Evolutionary conservation across 2,888 invertebrate genomes (phyloP).

Genomic region (Biston stratarius): DNA sequence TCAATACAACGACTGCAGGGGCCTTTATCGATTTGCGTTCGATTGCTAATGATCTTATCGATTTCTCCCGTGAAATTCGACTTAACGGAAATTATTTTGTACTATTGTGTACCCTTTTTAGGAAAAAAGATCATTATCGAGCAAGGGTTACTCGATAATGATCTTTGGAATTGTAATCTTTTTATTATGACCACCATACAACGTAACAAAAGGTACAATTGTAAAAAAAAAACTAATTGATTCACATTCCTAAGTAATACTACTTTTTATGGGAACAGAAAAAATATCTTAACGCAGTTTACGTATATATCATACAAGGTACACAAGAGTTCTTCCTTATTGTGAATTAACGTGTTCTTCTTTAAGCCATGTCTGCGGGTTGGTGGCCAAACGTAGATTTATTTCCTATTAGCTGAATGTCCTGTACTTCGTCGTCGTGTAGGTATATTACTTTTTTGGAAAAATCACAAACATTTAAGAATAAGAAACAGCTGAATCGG

Average conservation of each 20-base stretch:
- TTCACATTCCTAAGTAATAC: too few species aligned
- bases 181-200: constrained; percentile 1
- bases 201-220: background rate
- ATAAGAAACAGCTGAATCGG: too few species aligned
- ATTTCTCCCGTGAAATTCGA: constrained; percentile 63
- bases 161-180: constrained; percentile 11
- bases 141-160: constrained; percentile 24
- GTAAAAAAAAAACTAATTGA: too few species aligned
- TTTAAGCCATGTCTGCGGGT: background rate
- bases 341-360: background rate
- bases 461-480: too few species aligned
- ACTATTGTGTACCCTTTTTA: constrained; percentile 59
- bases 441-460: too few species aligned
- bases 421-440: too few species aligned
- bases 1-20: constrained; percentile 58
- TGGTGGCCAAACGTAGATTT: too few species aligned
- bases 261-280: constrained; percentile 2
- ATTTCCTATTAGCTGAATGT: too few species aligned
- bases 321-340: background rate
- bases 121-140: constrained; percentile 36
- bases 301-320: background rate
- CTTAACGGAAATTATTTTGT: constrained; percentile 66
- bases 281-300: background rate
- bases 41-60: constrained; percentile 81
- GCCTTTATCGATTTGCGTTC: constrained; percentile 66